phyloP scores from a whole-genome alignment of 1,140 invertebrate species.

The Sipha flava region DNA sequence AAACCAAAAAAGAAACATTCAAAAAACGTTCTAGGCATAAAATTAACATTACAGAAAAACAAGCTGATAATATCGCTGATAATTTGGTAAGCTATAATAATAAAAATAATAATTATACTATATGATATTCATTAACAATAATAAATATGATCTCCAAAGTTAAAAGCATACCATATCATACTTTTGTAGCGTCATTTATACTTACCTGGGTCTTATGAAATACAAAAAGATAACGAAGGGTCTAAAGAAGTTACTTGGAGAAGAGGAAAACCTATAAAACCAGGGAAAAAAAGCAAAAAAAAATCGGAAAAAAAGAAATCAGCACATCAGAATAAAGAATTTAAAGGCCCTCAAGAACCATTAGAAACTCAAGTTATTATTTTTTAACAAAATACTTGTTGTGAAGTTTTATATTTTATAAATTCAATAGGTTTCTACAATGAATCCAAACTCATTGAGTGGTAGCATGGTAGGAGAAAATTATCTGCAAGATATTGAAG shows the following conservation, averaged over 20 bases:
- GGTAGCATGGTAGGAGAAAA: background rate
- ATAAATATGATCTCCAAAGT: too few relatives aligned
- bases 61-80: conserved; percentile 10
- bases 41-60: conserved; percentile 21
- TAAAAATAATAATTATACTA: background rate
- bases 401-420: background rate
- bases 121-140: too few relatives aligned
- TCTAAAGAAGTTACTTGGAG: conserved; percentile 17
- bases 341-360: conserved; percentile 39
- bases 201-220: background rate
- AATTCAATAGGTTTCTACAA: background rate
- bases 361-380: conserved; percentile 49
- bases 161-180: background rate
- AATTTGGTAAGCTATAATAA: background rate
- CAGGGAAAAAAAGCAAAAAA: conserved; percentile 43
- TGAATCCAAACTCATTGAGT: conserved; percentile 2
- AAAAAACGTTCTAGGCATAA: background rate
- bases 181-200: background rate
- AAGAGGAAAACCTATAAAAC: conserved; percentile 38
- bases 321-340: conserved; percentile 40
- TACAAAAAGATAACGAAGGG: background rate
- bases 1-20: background rate
- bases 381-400: background rate
- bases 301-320: conserved; percentile 47
- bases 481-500: background rate